Evolutionary conservation across 2,888 invertebrate species (phyloP), one percentile per base, ranked within the genome.

Genomic region (Ennomos fuscantarius): DNA sequence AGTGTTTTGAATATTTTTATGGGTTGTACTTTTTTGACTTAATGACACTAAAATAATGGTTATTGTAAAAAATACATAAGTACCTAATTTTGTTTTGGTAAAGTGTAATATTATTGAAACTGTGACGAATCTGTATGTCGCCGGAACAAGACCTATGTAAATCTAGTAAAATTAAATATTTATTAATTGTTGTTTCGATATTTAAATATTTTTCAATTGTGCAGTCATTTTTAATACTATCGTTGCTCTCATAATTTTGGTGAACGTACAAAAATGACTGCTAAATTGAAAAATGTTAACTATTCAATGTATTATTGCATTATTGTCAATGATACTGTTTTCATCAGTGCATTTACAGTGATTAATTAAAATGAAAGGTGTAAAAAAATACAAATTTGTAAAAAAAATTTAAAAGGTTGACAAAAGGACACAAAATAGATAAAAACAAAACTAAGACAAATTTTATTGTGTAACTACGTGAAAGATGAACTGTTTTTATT

Each of bases 401-500:
- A 39, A 44, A 42, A 11, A 32, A 39, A 9, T 8, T 39, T 8
- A 42, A 46, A 54, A 47, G 37, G 55, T 55, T 42, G 81, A 81
- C 79, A 73, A 72, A 79, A 70, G 84, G 86, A 79, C 86, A 81
- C 84, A 84, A 84, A 85, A 85, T 86, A 85, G 78, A 76, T 70
- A 82, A 78, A 80, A 59, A 35, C 80, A 82, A 81, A 86, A 85
- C 76, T 88, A 91, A 87, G 84, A 90, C 87, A 91, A 92, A 91
- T 87, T 91, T 88, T 92, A 92, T 91, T 84, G 86, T 88, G 92
- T 90, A 89, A 88, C 82, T 83, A 86, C 71, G 86, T 91, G 86
- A 89, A 89, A 90, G 89, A 89, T 84, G 84, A 90, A 89, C 91
- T 92, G 92, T 92, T 92, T 92, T 92, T 91, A 92, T 91, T 92